Conservation (phyloP, 2,888 invertebrate species). For the Drosophila mimetica region DNA sequence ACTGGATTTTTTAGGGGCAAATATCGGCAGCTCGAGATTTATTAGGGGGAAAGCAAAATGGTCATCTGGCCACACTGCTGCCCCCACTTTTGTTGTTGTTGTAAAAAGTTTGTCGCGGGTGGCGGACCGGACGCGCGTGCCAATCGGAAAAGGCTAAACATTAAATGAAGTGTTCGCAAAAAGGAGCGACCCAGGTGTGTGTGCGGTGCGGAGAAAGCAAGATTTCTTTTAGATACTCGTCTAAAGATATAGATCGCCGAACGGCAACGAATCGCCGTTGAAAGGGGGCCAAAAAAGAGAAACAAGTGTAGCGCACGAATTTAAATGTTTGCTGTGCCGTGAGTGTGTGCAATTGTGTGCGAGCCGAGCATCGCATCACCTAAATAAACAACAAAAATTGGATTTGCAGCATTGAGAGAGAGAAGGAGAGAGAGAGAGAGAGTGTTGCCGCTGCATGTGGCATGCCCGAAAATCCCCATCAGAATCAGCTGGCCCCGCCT, state of each 20-base stretch:
- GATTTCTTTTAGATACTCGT: slow-evolving; percentile 1
- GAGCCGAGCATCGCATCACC: slow-evolving; percentile 44
- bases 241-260: slow-evolving; percentile 13
- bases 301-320: slow-evolving; percentile 63
- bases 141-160: slow-evolving; percentile 53
- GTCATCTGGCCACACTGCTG: no score
- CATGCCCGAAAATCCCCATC: slow-evolving; percentile 51
- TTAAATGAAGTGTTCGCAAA: slow-evolving; percentile 64
- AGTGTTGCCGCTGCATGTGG: slow-evolving; percentile 45
- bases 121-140: slow-evolving; percentile 61
- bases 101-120: no score
- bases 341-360: slow-evolving; percentile 24
- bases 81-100: no score
- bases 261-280: no score
- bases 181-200: slow-evolving; percentile 16
- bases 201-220: slow-evolving; percentile 29
- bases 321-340: slow-evolving; percentile 54
- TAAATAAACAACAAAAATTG: slow-evolving; percentile 61
- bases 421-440: background rate
- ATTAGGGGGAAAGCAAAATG: no score
- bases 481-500: slow-evolving; percentile 59
- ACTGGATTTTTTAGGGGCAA: no score
- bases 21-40: no score
- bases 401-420: slow-evolving; percentile 40
- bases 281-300: slow-evolving; percentile 39